Evolutionary conservation across 2,888 invertebrate species (phyloP), one percentile per base, ranked within the genome.

Genomic region (Elaeidobius kamerunicus): DNA sequence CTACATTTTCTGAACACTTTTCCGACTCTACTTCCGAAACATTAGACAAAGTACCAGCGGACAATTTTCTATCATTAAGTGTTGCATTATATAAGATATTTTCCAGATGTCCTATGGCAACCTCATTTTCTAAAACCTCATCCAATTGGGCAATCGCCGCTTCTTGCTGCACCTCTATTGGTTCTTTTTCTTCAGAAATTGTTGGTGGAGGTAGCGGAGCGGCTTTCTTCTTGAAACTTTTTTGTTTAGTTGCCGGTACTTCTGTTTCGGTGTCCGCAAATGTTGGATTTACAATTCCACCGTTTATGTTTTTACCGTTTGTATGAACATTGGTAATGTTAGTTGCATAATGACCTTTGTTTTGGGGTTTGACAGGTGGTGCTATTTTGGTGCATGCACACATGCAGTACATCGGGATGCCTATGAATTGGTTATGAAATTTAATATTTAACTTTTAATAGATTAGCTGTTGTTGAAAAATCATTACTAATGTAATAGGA

Each of bases 1-100:
- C 73, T 17, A 80, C 79, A 69, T 77, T 77, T 67, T 80, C 78
- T 70, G 77, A 62, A 54, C n/a, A n/a, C n/a, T n/a, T n/a, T n/a
- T 54, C 55, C 18, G 61, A 58, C 41, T 51, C 59, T 50, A 60
- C 61, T 43, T 55, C 58, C 23, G 61, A 62, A 35, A 57, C 56
- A 57, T 58, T 59, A 28, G 67, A 66, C 47, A 64, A 49, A 40
- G 63, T 60, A 59, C 63, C 66, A 46, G 60, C 57, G 32, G 67
- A 68, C 52, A 60, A 49, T 55, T 64, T 66, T 54, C 65, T 63
- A 30, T 58, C 53, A 27, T 27, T 53, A 47, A 53, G 27, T 40
- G 44, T 51, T 35, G 40, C 48, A 17, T 45, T 43, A 15, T 50
- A 34, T 23, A 50, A 42, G 41, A 46, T 46, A 18, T 47, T 54